Base-by-base conservation (phyloP, 2,113 vertebrate genomes). In the Elanus axillaris region DNA sequence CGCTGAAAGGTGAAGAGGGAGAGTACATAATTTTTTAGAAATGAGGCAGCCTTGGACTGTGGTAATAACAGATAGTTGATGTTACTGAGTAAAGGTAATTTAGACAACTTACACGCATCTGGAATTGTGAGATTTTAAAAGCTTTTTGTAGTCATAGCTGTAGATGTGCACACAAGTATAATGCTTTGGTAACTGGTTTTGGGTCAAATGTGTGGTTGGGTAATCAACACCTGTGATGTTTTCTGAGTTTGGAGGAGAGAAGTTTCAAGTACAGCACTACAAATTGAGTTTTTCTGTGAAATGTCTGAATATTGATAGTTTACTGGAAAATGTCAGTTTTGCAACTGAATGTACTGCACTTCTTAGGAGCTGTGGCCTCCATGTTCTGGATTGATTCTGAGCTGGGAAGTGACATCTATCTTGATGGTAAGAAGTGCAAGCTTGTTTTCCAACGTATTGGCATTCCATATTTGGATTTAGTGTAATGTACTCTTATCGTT, bases 311-410 rank as follows among this genome's bases (percentile, higher is more conserved):
- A 40, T 45, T 68, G 16, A 7, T 58, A 56, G 15, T 77, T 59
- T 96, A 69, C 82, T 53, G 38, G 74, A 94, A 86, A 42, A 93
- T 26, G 20, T 60, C 68, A 26, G 5, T 73, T 77, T 90, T 92
- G 40, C 10, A 81, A 78, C 53, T 88, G 34, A 77, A 14, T 74
- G 5, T 90, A 47, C 6, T 93, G 8, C 19, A 31, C 10, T 79
- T 91, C 12, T 43, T 96, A 99, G 99, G 99, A 97, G 98, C 99
- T 64, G 99, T 99, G 80, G 99, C 99, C 26, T 99, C 99, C 93
- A 99, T 99, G 98, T 99, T 99, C 98, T 99, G 99, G 99, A 98
- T 99, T 59, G 99, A 99, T 96, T 99, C 99, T 82, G 99, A 99
- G 96, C 98, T 99, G 58, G 99, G 99, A 88, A 99, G 99, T 95